These are phyloP conservation scores for Camponotus vicinus DNA, from an alignment of 1,140 invertebrate species.

Conservation along the genomic window DNA sequence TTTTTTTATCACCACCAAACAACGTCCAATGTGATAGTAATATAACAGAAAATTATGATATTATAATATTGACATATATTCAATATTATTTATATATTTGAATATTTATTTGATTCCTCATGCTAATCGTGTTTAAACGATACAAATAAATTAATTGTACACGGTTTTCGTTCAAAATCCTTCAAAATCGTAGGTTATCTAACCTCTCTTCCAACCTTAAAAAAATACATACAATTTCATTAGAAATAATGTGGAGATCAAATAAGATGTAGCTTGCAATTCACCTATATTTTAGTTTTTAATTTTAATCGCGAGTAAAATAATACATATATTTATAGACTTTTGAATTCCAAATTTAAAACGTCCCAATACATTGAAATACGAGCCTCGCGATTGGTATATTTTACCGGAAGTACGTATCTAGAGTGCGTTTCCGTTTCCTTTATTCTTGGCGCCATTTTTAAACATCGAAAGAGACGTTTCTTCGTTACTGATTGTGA, in stretches of 20 bases:
- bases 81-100: background rate
- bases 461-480: too few relatives aligned
- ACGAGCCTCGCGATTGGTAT: background rate
- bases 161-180: too few relatives aligned
- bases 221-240: too few relatives aligned
- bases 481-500: too few relatives aligned
- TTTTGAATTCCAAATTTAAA: background rate
- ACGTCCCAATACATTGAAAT: background rate
- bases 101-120: background rate
- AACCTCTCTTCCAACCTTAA: background rate
- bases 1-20: background rate
- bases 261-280: too few relatives aligned
- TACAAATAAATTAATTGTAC: background rate
- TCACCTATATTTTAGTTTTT: background rate
- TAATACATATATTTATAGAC: background rate
- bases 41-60: background rate
- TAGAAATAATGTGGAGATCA: too few relatives aligned
- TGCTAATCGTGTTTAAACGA: background rate
- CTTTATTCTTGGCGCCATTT: too few relatives aligned
- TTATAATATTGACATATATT: background rate
- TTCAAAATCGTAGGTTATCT: background rate
- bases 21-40: constrained; percentile 7
- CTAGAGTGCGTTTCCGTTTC: too few relatives aligned
- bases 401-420: background rate
- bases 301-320: background rate